phyloP scores from a whole-genome alignment of 2,113 vertebrate genomes.

The Anas platyrhynchos region DNA sequence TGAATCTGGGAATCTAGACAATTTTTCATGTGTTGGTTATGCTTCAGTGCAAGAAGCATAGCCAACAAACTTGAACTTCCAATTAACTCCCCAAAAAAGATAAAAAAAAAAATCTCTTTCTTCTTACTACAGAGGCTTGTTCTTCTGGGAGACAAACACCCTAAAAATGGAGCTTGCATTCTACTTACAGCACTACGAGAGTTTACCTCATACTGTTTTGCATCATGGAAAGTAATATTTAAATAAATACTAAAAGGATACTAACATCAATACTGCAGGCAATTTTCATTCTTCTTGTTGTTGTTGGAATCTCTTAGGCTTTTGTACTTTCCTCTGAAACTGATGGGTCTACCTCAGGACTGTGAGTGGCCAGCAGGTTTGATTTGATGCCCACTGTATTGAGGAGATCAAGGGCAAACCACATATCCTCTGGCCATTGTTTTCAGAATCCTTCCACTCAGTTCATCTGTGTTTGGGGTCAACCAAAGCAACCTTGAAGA shows the following conservation, averaged over 20 bases:
- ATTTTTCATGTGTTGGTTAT: not conserved
- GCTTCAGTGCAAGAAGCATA: not conserved
- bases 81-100: not conserved
- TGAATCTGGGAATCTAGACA: not conserved
- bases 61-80: not conserved
- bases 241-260: not conserved
- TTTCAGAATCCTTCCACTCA: not conserved
- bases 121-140: not conserved
- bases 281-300: no score
- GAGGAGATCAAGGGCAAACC: not conserved
- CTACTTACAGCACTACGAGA: not conserved
- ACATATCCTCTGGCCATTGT: no score
- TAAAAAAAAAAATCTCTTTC: not conserved
- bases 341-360: not conserved
- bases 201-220: not conserved
- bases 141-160: not conserved
- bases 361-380: not conserved
- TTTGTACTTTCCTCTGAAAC: not conserved
- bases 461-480: not conserved
- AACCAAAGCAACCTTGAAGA: not conserved
- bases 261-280: rapidly evolving
- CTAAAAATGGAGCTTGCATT: not conserved
- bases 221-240: not conserved
- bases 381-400: not conserved
- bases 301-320: not conserved